Evolutionary conservation across 1,140 invertebrate species (phyloP).

Genomic region (Luehdorfia chinensis): DNA sequence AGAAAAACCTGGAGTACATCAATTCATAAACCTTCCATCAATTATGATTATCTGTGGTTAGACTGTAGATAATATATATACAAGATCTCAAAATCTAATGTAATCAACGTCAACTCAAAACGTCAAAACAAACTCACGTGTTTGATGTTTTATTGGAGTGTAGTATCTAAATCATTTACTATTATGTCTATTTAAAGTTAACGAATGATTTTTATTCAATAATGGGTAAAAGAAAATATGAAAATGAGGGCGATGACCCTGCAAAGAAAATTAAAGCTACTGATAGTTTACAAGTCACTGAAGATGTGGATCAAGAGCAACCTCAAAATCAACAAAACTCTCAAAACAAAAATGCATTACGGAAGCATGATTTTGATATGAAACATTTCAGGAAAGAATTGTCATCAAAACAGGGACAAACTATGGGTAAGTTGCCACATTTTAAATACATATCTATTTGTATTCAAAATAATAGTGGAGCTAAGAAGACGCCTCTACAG

Average conservation of each 20-base stretch:
- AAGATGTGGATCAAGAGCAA: constrained; percentile 35
- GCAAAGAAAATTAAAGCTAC: constrained; percentile 38
- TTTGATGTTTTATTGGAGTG: constrained; percentile 5
- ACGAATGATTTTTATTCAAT: constrained; percentile 16
- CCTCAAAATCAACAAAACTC: constrained; percentile 37
- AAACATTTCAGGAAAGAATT: constrained; percentile 73
- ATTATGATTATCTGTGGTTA: too few relatives aligned
- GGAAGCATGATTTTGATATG: constrained; percentile 55
- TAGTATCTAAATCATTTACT: not conserved
- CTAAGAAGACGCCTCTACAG: too few relatives aligned
- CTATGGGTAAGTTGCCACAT: constrained; percentile 65
- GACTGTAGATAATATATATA: too few relatives aligned
- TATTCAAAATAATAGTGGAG: too few relatives aligned
- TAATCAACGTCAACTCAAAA: too few relatives aligned
- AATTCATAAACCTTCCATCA: too few relatives aligned
- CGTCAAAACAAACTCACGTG: constrained; percentile 53
- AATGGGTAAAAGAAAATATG: constrained; percentile 67
- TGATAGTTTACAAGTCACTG: constrained; percentile 22
- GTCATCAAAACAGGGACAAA: constrained; percentile 50
- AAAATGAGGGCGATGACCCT: constrained; percentile 28
- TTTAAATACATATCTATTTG: too few relatives aligned
- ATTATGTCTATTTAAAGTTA: not conserved
- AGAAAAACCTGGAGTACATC: too few relatives aligned
- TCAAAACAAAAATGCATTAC: constrained; percentile 22
- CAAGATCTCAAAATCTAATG: too few relatives aligned